phyloP scores from a whole-genome alignment of 2,888 invertebrate species.

The Sphaerophoria rueppellii region DNA sequence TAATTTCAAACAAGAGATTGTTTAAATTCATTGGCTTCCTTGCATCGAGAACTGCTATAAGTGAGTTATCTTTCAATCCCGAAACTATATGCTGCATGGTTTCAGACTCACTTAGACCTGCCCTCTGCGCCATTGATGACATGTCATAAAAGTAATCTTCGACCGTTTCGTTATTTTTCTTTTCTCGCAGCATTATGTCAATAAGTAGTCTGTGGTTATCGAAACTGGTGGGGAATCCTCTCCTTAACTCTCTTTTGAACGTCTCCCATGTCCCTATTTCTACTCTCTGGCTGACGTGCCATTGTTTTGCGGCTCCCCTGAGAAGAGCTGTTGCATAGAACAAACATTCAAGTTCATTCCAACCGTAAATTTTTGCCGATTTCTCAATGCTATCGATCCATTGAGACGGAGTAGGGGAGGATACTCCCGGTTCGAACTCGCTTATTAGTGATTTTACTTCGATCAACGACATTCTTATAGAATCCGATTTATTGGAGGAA shows the following conservation, averaged over 20 bases:
- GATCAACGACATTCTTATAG: background rate
- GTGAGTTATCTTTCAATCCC: background rate
- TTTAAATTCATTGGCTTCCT: conserved; percentile 19
- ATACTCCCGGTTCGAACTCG: background rate
- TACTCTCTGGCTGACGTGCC: conserved; percentile 6
- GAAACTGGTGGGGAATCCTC: background rate
- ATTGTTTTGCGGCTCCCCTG: conserved; percentile 10
- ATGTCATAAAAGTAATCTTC: conserved; percentile 24
- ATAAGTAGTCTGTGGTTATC: conserved; percentile 13
- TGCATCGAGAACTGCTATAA: conserved; percentile 12
- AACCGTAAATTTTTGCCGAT: conserved; percentile 6
- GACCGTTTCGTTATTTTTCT: background rate
- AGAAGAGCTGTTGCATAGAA: conserved; percentile 7
- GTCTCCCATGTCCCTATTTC: background rate
- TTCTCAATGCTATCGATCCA: conserved; percentile 16
- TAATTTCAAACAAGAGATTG: conserved; percentile 9
- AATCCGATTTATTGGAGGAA: too few species aligned
- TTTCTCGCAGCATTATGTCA: background rate
- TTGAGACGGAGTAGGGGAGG: background rate
- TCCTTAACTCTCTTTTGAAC: conserved; percentile 10
- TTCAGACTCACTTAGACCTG: background rate
- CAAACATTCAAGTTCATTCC: background rate
- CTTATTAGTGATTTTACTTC: background rate
- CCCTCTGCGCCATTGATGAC: conserved; percentile 15
- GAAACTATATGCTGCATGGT: conserved; percentile 20